Base-by-base conservation (phyloP, 2,113 vertebrate genomes). In the Asarcornis scutulata region DNA sequence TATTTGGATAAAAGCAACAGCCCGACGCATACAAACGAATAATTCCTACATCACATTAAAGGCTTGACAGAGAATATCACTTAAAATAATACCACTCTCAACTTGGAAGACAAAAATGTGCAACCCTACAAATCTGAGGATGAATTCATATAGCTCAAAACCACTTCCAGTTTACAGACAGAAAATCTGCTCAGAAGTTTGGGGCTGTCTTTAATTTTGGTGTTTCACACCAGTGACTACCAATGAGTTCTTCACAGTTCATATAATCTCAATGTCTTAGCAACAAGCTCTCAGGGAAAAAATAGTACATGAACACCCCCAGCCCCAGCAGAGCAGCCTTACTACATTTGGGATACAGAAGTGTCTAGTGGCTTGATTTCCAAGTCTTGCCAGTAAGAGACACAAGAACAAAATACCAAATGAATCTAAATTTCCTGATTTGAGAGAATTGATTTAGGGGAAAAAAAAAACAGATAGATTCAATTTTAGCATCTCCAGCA, bases 211-310 rank as follows among this genome's bases (percentile, higher is more conserved):
- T 29, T 59, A 25, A 32, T 6, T 32, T 31, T 58, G 9, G 32
- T 26, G 38, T 26, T 55, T 71, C 1, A 6, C 44, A n/a, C 17
- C 50, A 44, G 32, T 53, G 29, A 5, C 52, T 11, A 6, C 5
- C n/a, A 40, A 14, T 1, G 42, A 59, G 7, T 7, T 6, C 18
- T 3, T 17, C 27, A 4, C 5, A 16, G 56, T 22, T 20, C 38
- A 29, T 1, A 5, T 67, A 23, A 12, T 2, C 4, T 1, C 48
- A 11, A 17, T 2, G 13, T 15, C 85, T n/a, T 6, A 11, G 52
- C 29, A 40, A 29, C 42, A 34, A 50, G 38, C 55, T 32, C 55
- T 56, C 55, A 31, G 29, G 17, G 13, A 56, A 27, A 53, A 27
- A 53, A 53, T 14, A 53, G 26, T 3, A 53, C 52, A 26, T 7